phyloP scores from a whole-genome alignment of 2,113 vertebrate genomes.

The Mus spicilegus region DNA sequence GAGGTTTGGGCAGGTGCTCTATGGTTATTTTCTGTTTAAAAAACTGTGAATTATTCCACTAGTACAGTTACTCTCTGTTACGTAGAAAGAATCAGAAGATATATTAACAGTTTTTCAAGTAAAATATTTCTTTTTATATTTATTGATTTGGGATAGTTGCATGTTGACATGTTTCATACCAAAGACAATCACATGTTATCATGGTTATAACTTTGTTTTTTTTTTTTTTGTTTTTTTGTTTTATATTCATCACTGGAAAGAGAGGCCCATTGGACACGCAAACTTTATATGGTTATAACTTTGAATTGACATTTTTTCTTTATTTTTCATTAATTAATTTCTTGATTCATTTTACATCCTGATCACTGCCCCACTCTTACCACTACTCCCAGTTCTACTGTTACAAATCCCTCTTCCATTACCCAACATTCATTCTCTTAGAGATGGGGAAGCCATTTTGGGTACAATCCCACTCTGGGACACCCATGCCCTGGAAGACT shows the following conservation, averaged over 20 bases:
- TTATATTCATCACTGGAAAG: too few species aligned
- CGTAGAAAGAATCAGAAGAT: background rate
- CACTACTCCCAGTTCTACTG: too few species aligned
- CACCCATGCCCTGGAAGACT: too few species aligned
- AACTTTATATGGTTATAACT: background rate
- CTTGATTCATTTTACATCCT: too few species aligned
- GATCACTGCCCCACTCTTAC: too few species aligned
- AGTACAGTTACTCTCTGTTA: background rate
- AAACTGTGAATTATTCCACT: background rate
- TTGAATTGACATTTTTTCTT: background rate
- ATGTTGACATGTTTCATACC: background rate
- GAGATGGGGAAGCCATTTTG: too few species aligned
- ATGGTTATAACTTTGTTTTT: background rate
- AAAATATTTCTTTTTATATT: background rate
- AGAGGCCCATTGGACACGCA: too few species aligned
- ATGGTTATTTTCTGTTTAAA: background rate
- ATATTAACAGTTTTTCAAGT: background rate
- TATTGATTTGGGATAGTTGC: background rate
- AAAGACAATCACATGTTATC: rapidly evolving
- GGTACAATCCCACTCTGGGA: too few species aligned
- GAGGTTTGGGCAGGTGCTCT: rapidly evolving
- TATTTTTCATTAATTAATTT: too few species aligned
- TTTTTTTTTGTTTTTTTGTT: too few species aligned
- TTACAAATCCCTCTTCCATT: too few species aligned
- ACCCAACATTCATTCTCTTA: too few species aligned